phyloP scores from a whole-genome alignment of 2,888 invertebrate species.

The Trichogramma dendrolimi region DNA sequence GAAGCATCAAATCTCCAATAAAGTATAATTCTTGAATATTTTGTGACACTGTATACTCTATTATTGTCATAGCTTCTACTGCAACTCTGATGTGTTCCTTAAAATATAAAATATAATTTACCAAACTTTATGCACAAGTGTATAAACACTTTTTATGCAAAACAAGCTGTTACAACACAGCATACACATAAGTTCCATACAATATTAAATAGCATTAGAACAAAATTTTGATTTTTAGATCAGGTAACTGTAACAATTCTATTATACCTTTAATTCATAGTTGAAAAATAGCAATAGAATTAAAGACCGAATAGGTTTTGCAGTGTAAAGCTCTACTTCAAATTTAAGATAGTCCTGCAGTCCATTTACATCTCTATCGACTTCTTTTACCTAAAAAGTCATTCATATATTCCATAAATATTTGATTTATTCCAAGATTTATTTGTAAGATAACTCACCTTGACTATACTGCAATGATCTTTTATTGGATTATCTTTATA shows the following conservation, averaged over 20 bases:
- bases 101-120: conserved; percentile 6
- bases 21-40: conserved; percentile 42
- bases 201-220: too few relatives aligned
- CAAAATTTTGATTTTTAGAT: conserved; percentile 6
- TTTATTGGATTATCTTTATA: conserved; percentile 44
- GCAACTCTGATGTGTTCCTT: conserved; percentile 41
- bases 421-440: background rate
- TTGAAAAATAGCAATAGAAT: conserved; percentile 45
- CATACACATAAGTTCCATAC: too few relatives aligned
- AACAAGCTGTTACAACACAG: too few relatives aligned
- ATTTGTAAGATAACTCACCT: conserved; percentile 34
- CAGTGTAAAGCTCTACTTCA: conserved; percentile 43
- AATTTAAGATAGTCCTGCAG: conserved; percentile 44
- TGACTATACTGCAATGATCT: conserved; percentile 44
- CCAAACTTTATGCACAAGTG: too few relatives aligned
- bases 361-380: conserved; percentile 44
- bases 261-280: conserved; percentile 42
- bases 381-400: conserved; percentile 40
- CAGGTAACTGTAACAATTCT: background rate
- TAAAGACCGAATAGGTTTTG: conserved; percentile 39
- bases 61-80: conserved; percentile 41
- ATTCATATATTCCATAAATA: conserved; percentile 3
- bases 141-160: too few relatives aligned
- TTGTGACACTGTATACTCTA: conserved; percentile 38
- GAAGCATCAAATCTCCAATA: conserved; percentile 42